Evolutionary conservation across 2,797 vertebrate genomes (phyloP), one percentile per base, ranked within the genome.

Genomic region (Aldrovandia affinis): DNA sequence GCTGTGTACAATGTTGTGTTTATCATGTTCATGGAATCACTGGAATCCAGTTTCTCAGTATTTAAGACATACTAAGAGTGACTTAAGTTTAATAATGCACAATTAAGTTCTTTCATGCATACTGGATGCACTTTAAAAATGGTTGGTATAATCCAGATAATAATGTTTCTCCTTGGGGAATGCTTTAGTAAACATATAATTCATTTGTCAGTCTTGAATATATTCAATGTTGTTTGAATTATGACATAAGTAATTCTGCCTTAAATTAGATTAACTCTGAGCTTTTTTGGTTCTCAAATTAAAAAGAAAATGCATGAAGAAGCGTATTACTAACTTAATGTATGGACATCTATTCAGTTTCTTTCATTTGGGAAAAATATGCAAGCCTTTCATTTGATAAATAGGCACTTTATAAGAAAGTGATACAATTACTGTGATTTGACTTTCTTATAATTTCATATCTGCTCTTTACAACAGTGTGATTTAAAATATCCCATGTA

Each of bases 81-180:
- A 77, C 25, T 28, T n/a, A n/a, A 63, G 2, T 44, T 15, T 20
- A 57, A 44, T 44, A 25, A 54, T 57, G 30, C 81, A 55, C 65
- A 47, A 77, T 83, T 33, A 36, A n/a, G 73, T 77, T 47, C 44
- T 77, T 83, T 33, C 14, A 73, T 73, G 44, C 20, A 65, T 39
- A 28, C n/a, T 39, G n/a, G 52, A 59, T 80, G 44, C 83, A 84
- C 75, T 84, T 70, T 68, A 59, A 77, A 57, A 77, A n/a, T 10
- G 22, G 33, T 39, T 80, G 47, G 3, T 73, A 78, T 83, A 30
- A 75, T 61, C n/a, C 55, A 42, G 22, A 61, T 36, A 28, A 52
- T 28, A 65, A 83, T 47, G 39, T 78, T 44, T 83, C 28, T 42
- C 55, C 54, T 15, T 77, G 15, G 54, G 54, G 54, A 52, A 52